phyloP scores from a whole-genome alignment of 2,797 vertebrate genomes.

The Coluber constrictor region DNA sequence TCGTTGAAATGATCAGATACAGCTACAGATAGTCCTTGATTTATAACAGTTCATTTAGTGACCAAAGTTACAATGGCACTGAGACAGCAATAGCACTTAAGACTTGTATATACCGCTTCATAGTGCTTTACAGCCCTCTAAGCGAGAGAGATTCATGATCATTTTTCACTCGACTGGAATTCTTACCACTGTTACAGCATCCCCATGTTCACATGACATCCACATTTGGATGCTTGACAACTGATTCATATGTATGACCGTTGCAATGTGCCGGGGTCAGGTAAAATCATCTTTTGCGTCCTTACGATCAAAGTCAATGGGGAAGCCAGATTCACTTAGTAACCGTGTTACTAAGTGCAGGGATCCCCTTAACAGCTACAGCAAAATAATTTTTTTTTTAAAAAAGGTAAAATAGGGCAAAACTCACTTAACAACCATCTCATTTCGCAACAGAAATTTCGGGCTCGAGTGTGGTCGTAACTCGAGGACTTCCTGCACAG shows the following conservation, averaged over 20 bases:
- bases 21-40: background rate
- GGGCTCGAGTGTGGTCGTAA: background rate
- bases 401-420: no score
- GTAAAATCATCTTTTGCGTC: background rate
- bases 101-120: no score
- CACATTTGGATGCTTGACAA: no score
- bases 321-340: background rate
- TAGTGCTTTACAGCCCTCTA: no score
- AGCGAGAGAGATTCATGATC: background rate
- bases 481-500: background rate
- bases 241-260: background rate
- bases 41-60: background rate
- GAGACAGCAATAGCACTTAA: no score
- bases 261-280: background rate
- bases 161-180: background rate
- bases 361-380: background rate
- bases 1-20: background rate
- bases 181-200: background rate
- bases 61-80: background rate
- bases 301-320: background rate
- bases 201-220: no score
- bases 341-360: background rate
- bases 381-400: no score
- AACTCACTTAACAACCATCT: background rate
- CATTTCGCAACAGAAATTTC: background rate